Conservation (phyloP, 2,113 vertebrate genomes). For the Hyaena hyaena region DNA sequence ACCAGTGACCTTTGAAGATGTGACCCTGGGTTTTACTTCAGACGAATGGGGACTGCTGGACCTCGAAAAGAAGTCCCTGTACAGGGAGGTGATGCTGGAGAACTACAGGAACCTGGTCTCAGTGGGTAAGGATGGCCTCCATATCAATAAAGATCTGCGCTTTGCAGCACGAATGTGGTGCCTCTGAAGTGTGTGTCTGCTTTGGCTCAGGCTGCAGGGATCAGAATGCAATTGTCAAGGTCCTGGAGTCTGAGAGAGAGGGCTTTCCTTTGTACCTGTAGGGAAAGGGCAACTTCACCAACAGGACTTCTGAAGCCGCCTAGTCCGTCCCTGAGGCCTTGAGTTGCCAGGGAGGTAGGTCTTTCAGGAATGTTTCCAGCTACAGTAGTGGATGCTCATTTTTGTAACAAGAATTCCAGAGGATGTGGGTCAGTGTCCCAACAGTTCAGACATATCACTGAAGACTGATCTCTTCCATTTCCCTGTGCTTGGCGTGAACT, state of each 20-base stretch:
- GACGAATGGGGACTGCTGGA: slow-evolving; percentile 76
- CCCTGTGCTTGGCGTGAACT: neutral
- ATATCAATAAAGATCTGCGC: neutral
- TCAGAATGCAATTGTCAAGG: neutral
- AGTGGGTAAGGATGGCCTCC: slow-evolving; percentile 73
- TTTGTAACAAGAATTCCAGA: neutral
- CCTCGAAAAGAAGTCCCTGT: slow-evolving; percentile 67
- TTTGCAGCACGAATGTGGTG: neutral
- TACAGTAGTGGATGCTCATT: neutral
- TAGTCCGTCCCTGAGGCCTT: neutral
- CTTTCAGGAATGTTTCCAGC: neutral
- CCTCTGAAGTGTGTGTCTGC: slow-evolving; percentile 39
- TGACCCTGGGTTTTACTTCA: slow-evolving; percentile 66
- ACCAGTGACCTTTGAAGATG: slow-evolving; percentile 74
- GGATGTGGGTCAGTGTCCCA: neutral
- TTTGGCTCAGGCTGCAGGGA: slow-evolving; percentile 15
- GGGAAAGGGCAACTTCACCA: neutral
- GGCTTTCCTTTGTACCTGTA: neutral
- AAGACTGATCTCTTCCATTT: neutral
- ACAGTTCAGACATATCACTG: neutral
- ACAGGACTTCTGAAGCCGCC: neutral
- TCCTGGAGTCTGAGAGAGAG: neutral
- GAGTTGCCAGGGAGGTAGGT: neutral
- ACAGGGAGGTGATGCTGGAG: slow-evolving; percentile 76
- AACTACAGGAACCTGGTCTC: slow-evolving; percentile 79